A percentile compares a stretch with the other conserved stretches of the same genome.
Evolutionary conservation across 2,797 vertebrate genomes (phyloP).

Genomic region (Cossypha polioptera): DNA sequence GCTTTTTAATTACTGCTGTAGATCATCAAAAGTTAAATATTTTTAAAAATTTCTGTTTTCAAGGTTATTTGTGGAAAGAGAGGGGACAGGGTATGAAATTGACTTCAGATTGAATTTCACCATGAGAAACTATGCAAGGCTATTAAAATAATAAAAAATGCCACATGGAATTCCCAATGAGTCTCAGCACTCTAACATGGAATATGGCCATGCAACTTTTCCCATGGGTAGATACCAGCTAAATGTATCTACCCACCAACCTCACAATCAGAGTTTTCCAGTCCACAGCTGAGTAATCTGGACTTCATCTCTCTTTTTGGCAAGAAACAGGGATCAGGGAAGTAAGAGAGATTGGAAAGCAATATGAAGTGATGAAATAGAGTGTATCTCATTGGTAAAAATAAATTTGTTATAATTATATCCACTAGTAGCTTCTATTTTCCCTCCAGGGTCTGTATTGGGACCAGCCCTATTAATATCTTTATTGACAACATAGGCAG

Average conservation of each 20-base stretch:
- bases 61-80: not conserved
- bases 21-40: not conserved
- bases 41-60: not conserved
- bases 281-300: not conserved
- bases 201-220: not conserved
- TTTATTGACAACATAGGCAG: not conserved
- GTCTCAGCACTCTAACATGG: not conserved
- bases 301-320: not conserved
- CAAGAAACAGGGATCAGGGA: not conserved
- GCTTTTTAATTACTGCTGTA: not conserved
- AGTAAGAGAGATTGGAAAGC: not conserved
- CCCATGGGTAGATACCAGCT: not conserved
- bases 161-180: not conserved
- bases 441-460: not conserved
- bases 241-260: not conserved
- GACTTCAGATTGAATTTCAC: not conserved
- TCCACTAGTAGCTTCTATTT: slow-evolving; percentile 10
- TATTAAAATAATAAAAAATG: not conserved
- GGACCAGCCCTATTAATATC: not conserved
- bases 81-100: not conserved
- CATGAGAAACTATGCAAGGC: not conserved
- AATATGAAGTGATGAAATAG: slow-evolving; percentile 30
- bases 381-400: slow-evolving; percentile 12
- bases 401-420: slow-evolving; percentile 38
- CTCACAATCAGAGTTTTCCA: not conserved